A percentile compares a stretch with the other conserved stretches of the same genome.
Conservation (phyloP, 2,888 invertebrate species). For the Cloeon dipterum region DNA sequence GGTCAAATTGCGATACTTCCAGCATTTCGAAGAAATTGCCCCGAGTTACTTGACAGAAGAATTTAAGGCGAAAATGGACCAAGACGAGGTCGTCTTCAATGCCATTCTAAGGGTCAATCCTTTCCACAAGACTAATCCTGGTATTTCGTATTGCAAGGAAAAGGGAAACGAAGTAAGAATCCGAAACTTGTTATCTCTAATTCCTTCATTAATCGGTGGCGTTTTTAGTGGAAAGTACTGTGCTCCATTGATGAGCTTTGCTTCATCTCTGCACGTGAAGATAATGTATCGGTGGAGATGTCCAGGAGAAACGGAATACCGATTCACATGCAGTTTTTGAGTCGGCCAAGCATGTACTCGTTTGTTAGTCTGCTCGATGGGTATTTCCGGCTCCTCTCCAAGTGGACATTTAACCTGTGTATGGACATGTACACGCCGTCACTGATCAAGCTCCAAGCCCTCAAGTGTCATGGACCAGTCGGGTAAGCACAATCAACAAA, state of each 20-base stretch:
- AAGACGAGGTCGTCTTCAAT: slow-evolving; percentile 17
- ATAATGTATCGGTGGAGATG: slow-evolving; percentile 50
- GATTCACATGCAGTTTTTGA: slow-evolving; percentile 44
- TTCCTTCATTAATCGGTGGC: background rate
- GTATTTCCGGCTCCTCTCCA: slow-evolving; percentile 64
- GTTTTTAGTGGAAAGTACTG: slow-evolving; percentile 41
- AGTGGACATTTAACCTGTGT: slow-evolving; percentile 81
- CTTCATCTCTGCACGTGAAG: slow-evolving; percentile 45
- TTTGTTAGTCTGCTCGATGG: slow-evolving; percentile 67
- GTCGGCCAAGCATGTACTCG: slow-evolving; percentile 40
- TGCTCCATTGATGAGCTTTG: slow-evolving; percentile 67
- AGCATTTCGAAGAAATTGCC: slow-evolving; percentile 53
- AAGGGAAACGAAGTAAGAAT: slow-evolving; percentile 30
- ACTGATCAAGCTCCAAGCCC: slow-evolving; percentile 38
- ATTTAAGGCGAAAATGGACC: slow-evolving; percentile 40
- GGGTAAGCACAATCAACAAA: slow-evolving; percentile 32
- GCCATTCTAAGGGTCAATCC: slow-evolving; percentile 36
- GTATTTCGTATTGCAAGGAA: slow-evolving; percentile 37
- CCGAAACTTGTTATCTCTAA: too few relatives aligned
- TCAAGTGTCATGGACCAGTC: slow-evolving; percentile 77
- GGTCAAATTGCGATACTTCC: slow-evolving; percentile 59
- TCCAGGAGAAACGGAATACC: slow-evolving; percentile 57
- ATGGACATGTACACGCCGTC: slow-evolving; percentile 61
- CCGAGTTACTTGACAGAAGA: slow-evolving; percentile 63
- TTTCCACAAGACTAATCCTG: slow-evolving; percentile 36